Evolutionary conservation across 2,888 invertebrate species (phyloP), one percentile per base, ranked within the genome.

Genomic region (Stomorhina lunata): DNA sequence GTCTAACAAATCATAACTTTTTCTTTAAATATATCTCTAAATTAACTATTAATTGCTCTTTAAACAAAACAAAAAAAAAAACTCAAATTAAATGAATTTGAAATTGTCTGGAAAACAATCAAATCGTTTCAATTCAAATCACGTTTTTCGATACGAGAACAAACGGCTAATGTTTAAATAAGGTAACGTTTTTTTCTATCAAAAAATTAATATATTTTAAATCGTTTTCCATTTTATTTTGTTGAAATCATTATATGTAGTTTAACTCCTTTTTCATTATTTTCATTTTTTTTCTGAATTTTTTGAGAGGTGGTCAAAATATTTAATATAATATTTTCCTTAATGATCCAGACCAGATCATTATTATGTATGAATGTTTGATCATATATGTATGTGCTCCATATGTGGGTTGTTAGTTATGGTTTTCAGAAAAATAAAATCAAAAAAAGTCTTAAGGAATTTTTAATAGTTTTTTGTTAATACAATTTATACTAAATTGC

Each of bases 321-420:
- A 68, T 81, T 77, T 77, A 72, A 55, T 27, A 77, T 71, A 72
- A 77, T 77, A 81, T 81, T 77, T 77, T 68, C 76, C 53, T 80
- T 77, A 81, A 81, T 77, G 81, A 72, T 77, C 77, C 40, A 17
- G 29, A 61, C 22, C 45, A 61, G 45, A 50, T 45, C 32, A 29
- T 37, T 37, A n/a, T n/a, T 20, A 17, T 17, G 7, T 12, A 32
- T 57, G 20, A 17, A 45, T 4, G 25, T 40, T 1, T 57, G 15
- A 15, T 6, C 29, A 15, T 37, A n/a, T 27, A 1, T 40, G 5
- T n/a, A 0, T 27, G 3, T 22, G 5, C 59, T 43, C 79, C 75
- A 81, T 72, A 77, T 80, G 76, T 76, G 80, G 76, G 80, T 32
- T 45, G 80, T 71, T 81, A 43, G 76, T 72, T 66, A 45, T 66